Percentiles rank a stretch among this genome's conserved stretches.
phyloP scores from a whole-genome alignment of 2,797 vertebrate genomes.

The Parauchenoglanis ngamensis region DNA sequence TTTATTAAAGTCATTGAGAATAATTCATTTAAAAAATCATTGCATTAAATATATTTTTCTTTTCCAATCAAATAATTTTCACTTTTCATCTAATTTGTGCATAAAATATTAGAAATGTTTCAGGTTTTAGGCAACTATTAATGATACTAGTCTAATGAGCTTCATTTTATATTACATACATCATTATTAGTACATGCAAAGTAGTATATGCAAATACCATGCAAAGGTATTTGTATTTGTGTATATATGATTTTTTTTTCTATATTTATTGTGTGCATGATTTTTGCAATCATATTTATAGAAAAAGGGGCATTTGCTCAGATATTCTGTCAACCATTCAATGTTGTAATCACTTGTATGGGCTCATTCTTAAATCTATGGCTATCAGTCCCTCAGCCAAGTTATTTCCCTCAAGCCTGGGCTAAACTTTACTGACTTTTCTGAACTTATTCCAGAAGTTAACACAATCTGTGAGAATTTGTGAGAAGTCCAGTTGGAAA shows the following conservation, averaged over 20 bases:
- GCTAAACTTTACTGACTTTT: conserved; percentile 17
- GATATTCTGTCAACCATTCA: not conserved
- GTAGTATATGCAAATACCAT: not conserved
- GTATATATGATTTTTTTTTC: not conserved
- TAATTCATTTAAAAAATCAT: too few relatives aligned
- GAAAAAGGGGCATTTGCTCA: not conserved
- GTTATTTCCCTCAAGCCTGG: not conserved
- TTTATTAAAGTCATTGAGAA: not conserved
- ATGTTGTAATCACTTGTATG: not conserved
- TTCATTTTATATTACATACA: not conserved
- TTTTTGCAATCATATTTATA: not conserved
- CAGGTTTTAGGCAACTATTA: not conserved
- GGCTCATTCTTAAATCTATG: not conserved
- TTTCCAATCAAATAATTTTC: not conserved
- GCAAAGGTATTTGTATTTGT: not conserved
- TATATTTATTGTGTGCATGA: not conserved
- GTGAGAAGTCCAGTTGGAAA: not conserved
- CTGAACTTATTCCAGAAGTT: conserved; percentile 9
- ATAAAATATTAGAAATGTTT: not conserved
- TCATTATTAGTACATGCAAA: too few relatives aligned
- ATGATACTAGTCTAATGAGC: not conserved
- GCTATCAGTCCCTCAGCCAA: not conserved
- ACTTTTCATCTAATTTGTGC: not conserved
- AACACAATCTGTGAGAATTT: not conserved
- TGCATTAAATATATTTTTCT: too few relatives aligned